These are phyloP conservation scores for Corella eumyota DNA, from an alignment of 23 tunicate species.

Conservation along the genomic window DNA sequence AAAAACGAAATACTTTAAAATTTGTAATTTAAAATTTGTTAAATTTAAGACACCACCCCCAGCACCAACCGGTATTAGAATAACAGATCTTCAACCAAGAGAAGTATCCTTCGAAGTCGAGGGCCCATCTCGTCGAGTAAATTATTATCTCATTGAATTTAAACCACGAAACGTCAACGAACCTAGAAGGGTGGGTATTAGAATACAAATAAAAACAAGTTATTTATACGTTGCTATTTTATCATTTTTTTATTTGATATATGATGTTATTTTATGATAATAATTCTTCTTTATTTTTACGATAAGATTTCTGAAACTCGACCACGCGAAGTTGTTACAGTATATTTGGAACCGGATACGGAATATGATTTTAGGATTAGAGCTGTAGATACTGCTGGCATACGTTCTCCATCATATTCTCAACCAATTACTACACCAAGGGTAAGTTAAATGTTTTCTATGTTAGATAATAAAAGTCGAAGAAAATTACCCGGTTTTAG, in stretches of 20 bases:
- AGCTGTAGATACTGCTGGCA: conserved; percentile 20
- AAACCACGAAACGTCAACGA: conserved; percentile 5
- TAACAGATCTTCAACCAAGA: conserved; percentile 19
- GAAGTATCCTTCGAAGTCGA: conserved; percentile 7
- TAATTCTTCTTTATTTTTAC: too few species aligned
- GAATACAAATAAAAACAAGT: too few species aligned
- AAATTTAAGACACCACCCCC: conserved; percentile 1
- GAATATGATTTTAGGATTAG: conserved; percentile 11
- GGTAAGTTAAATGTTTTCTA: too few species aligned
- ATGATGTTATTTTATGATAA: too few species aligned
- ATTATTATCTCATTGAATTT: conserved; percentile 17
- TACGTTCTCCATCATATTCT: neutral
- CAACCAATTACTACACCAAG: too few species aligned
- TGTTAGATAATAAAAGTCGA: too few species aligned
- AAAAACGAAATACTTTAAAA: neutral
- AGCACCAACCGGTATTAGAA: conserved; percentile 14
- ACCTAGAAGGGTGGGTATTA: neutral
- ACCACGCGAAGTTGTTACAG: neutral
- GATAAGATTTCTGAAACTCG: too few species aligned
- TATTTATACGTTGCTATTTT: too few species aligned
- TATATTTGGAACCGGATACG: conserved; percentile 25
- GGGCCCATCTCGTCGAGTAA: conserved; percentile 7
- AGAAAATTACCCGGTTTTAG: too few species aligned
- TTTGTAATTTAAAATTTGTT: neutral
- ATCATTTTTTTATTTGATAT: too few species aligned